These are phyloP conservation scores for Scalopus aquaticus DNA, from an alignment of 2,113 vertebrate species.

Conservation along the genomic window DNA sequence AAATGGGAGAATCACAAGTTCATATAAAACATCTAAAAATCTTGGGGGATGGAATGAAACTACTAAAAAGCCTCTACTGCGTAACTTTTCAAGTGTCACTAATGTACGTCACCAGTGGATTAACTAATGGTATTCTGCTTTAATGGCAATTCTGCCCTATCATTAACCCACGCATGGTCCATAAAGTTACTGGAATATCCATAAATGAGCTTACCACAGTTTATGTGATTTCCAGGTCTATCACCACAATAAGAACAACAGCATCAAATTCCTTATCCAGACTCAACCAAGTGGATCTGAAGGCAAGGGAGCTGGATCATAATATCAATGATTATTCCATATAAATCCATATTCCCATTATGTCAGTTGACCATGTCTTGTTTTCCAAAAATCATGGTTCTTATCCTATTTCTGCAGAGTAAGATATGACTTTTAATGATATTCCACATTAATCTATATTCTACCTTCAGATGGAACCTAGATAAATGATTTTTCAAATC, in stretches of 20 bases:
- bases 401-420: background rate
- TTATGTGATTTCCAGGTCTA: slow-evolving; percentile 41
- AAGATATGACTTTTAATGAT: background rate
- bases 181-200: slow-evolving; percentile 61
- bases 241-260: slow-evolving; percentile 45
- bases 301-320: background rate
- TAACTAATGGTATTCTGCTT: slow-evolving; percentile 61
- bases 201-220: slow-evolving; percentile 50
- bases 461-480: background rate
- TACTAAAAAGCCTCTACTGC: slow-evolving; percentile 22
- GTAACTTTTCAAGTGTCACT: slow-evolving; percentile 59
- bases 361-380: slow-evolving; percentile 1
- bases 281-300: background rate
- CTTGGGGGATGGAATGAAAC: slow-evolving; percentile 26
- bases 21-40: slow-evolving; percentile 55
- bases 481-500: slow-evolving; percentile 30
- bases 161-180: slow-evolving; percentile 66
- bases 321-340: slow-evolving; percentile 28
- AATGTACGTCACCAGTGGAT: slow-evolving; percentile 49
- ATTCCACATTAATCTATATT: slow-evolving; percentile 6
- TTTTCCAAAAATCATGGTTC: slow-evolving; percentile 2
- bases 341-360: background rate
- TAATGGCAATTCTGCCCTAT: slow-evolving; percentile 61
- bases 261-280: background rate
- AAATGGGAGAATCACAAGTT: slow-evolving; percentile 34